These are phyloP conservation scores for Sicus ferrugineus DNA, from an alignment of 2,888 invertebrate genomes.

Conservation along the genomic window DNA sequence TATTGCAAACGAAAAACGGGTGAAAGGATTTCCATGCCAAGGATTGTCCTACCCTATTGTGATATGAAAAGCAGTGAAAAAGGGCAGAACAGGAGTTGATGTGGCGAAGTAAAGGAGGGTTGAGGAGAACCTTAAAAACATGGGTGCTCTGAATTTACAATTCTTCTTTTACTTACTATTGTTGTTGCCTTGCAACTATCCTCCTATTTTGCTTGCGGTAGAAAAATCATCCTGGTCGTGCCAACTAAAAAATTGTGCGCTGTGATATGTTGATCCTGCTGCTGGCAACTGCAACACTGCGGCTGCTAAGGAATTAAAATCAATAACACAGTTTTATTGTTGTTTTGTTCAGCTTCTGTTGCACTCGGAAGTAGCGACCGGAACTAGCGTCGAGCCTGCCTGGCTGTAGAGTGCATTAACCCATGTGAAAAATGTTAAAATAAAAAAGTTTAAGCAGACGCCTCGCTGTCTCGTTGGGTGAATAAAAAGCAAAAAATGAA, in stretches of 20 bases:
- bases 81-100: too few species aligned
- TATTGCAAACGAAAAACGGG: neutral
- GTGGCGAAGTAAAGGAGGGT: neutral
- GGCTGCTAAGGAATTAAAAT: slow-evolving; percentile 24
- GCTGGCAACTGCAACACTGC: neutral
- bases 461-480: neutral
- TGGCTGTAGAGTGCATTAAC: slow-evolving; percentile 10
- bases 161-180: neutral
- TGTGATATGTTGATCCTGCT: neutral
- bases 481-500: neutral
- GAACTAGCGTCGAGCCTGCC: slow-evolving; percentile 5
- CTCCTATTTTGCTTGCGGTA: neutral
- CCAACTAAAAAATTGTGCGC: neutral
- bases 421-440: neutral
- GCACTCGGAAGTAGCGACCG: too few species aligned
- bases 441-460: neutral
- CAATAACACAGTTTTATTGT: slow-evolving; percentile 10
- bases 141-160: neutral
- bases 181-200: neutral
- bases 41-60: too few species aligned
- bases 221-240: neutral
- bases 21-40: neutral
- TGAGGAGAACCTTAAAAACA: neutral
- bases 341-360: neutral
- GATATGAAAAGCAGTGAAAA: too few species aligned